phyloP scores from a whole-genome alignment of 1,140 invertebrate species.

The Eueides isabella region DNA sequence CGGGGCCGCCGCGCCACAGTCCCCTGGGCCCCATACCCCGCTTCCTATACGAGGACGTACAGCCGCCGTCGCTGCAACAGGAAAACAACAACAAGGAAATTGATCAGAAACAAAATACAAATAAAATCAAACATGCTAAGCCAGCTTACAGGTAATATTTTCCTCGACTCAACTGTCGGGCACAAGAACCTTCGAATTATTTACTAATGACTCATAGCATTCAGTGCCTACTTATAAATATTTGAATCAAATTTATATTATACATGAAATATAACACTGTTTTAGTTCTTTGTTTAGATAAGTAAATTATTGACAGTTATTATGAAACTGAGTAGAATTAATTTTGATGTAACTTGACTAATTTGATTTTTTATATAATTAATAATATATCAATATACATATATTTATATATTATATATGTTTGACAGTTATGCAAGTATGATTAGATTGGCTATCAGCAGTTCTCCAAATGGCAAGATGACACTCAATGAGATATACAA shows the following conservation, averaged over 20 bases:
- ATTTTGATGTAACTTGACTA: background rate
- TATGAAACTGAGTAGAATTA: no score
- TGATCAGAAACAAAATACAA: constrained; percentile 70
- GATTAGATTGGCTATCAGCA: constrained; percentile 88
- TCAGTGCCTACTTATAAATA: constrained; percentile 15
- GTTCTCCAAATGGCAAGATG: constrained; percentile 87
- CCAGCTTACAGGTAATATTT: constrained; percentile 77
- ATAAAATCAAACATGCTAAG: constrained; percentile 77
- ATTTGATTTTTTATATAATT: background rate
- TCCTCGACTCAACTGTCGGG: constrained; percentile 46
- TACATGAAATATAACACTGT: background rate
- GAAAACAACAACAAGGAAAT: constrained; percentile 78
- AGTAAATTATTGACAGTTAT: background rate
- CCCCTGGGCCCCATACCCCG: constrained; percentile 75
- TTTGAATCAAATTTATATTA: constrained; percentile 12
- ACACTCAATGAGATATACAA: constrained; percentile 89
- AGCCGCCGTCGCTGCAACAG: constrained; percentile 68
- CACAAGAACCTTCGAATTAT: constrained; percentile 44
- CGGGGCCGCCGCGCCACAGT: constrained; percentile 74
- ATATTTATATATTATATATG: constrained; percentile 21
- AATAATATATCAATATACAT: background rate
- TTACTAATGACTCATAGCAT: constrained; percentile 43
- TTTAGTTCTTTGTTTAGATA: background rate
- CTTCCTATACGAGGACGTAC: constrained; percentile 76
- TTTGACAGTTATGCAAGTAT: constrained; percentile 87